phyloP scores from a whole-genome alignment of 2,888 invertebrate genomes.

The Clistopyga incitator region DNA sequence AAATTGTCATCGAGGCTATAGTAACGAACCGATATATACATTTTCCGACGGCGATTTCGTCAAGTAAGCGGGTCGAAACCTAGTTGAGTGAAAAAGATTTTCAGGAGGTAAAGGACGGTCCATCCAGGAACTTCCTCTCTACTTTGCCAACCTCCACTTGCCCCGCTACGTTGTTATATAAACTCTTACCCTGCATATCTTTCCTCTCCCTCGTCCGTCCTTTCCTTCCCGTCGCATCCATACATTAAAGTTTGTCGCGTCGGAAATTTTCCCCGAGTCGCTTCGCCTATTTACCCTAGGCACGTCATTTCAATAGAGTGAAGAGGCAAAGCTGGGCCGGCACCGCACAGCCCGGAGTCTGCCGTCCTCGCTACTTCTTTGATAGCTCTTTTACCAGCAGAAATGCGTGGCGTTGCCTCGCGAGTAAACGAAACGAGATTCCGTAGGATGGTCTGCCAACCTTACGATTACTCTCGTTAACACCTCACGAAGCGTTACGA shows the following conservation, averaged over 20 bases:
- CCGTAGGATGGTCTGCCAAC: background rate
- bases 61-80: conserved; percentile 64
- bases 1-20: conserved; percentile 15
- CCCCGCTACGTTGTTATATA: background rate
- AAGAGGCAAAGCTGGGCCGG: conserved; percentile 3
- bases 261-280: conserved; percentile 61
- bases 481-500: conserved; percentile 41
- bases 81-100: conserved; percentile 67
- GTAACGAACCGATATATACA: conserved; percentile 50
- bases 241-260: conserved; percentile 65
- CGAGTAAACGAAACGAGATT: conserved; percentile 51
- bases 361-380: conserved; percentile 43
- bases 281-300: conserved; percentile 50
- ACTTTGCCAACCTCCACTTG: conserved; percentile 28
- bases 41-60: conserved; percentile 59
- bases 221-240: conserved; percentile 35
- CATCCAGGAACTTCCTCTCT: conserved; percentile 47
- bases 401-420: background rate
- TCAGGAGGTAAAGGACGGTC: conserved; percentile 47
- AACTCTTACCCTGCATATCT: conserved; percentile 6
- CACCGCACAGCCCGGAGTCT: background rate
- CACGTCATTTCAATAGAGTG: conserved; percentile 54
- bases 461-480: conserved; percentile 64
- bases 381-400: conserved; percentile 40
- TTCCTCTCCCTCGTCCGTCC: conserved; percentile 13